phyloP scores from a whole-genome alignment of 30 jellyfish, hydroid and myxozoan species.

The Hydractinia symbiolongicarpus region DNA sequence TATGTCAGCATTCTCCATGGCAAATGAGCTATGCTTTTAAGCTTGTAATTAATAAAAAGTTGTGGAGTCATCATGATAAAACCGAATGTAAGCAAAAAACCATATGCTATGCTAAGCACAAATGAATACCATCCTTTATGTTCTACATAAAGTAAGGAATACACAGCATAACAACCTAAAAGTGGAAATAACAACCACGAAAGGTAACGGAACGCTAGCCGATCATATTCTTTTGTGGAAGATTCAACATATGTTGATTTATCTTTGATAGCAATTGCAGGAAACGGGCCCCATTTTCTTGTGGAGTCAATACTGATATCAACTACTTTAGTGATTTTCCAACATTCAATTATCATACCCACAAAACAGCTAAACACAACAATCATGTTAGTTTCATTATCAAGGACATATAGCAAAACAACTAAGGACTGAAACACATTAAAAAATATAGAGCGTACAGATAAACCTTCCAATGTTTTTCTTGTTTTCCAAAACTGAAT shows the following conservation, averaged over 20 bases:
- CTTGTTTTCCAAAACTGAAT: conserved; percentile 96
- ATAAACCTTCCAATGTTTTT: conserved; percentile 89
- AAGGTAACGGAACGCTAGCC: conserved; percentile 86
- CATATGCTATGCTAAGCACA: conserved; percentile 87
- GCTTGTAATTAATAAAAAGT: conserved; percentile 86
- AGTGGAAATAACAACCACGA: conserved; percentile 87
- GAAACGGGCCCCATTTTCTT: conserved; percentile 86
- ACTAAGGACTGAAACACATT: conserved; percentile 88
- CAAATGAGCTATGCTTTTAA: conserved; percentile 95
- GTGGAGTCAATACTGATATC: conserved; percentile 57
- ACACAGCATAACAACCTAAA: conserved; percentile 88
- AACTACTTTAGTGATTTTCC: conserved; percentile 96
- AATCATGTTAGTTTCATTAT: conserved; percentile 91
- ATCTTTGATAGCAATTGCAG: conserved; percentile 62
- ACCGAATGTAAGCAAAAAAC: conserved; percentile 90
- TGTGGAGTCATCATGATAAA: conserved; percentile 99
- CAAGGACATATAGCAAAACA: conserved; percentile 87
- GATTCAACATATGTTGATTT: conserved; percentile 86
- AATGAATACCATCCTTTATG: conserved; percentile 99
- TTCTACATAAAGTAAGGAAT: conserved; percentile 78
- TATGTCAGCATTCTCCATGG: conserved; percentile 99
- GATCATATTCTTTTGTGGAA: conserved; percentile 73
- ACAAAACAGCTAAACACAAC: conserved; percentile 85
- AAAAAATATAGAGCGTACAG: conserved; percentile 87
- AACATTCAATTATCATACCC: conserved; percentile 83